Conservation (phyloP, 23 tunicate genomes). For the Botrylloides violaceus region DNA sequence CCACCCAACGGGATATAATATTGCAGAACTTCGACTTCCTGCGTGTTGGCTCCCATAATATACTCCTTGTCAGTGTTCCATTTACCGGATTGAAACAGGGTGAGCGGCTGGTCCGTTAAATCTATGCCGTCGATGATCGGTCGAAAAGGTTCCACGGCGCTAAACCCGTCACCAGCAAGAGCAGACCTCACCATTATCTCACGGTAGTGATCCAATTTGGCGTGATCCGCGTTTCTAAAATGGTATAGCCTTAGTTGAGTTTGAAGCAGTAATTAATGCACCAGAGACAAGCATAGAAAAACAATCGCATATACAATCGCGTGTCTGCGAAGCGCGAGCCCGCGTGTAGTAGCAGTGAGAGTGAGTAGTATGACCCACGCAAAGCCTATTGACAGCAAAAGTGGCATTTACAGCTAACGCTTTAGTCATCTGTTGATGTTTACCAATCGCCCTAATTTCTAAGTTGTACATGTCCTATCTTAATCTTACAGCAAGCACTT, state of each 20-base stretch:
- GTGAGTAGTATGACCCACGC: no score
- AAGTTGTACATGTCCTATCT: no score
- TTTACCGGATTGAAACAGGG: constrained; percentile 50
- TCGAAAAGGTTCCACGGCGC: constrained; percentile 78
- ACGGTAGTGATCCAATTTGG: neutral
- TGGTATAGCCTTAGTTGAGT: no score
- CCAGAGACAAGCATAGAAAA: no score
- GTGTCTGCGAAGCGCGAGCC: no score
- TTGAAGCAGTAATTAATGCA: no score
- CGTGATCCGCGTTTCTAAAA: constrained; percentile 2
- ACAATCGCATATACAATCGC: no score
- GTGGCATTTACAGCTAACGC: no score
- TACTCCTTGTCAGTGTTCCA: constrained; percentile 72
- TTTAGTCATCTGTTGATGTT: no score
- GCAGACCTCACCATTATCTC: constrained; percentile 24
- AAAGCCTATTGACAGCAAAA: no score
- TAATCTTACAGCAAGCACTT: constrained; percentile 10
- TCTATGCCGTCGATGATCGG: constrained; percentile 78
- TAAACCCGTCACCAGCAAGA: constrained; percentile 30
- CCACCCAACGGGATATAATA: constrained; percentile 13
- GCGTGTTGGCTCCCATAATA: constrained; percentile 40
- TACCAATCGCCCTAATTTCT: no score
- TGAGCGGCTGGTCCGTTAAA: constrained; percentile 69
- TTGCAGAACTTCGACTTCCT: constrained; percentile 38
- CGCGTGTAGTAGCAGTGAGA: no score